Conservation (phyloP, 2,888 invertebrate species). For the Anodontia alba region DNA sequence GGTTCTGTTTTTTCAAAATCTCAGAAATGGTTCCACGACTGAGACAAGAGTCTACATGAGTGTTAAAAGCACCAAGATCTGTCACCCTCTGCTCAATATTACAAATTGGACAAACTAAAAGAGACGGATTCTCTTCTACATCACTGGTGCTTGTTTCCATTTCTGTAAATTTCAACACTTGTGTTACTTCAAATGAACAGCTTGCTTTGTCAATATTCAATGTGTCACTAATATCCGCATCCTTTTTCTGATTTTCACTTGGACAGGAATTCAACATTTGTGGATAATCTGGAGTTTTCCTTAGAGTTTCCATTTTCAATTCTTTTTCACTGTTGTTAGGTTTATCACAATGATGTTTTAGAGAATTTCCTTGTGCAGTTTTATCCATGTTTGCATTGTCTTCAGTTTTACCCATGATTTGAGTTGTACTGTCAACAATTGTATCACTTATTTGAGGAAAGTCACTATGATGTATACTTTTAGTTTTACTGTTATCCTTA, state of each 20-base stretch:
- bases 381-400: too few species aligned
- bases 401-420: too few species aligned
- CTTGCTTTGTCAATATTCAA: not conserved
- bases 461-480: not conserved
- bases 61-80: constrained; percentile 73
- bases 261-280: too few species aligned
- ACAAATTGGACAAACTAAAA: constrained; percentile 78
- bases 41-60: constrained; percentile 81
- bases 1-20: constrained; percentile 71
- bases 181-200: not conserved
- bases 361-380: too few species aligned
- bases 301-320: too few species aligned
- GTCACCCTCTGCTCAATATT: constrained; percentile 67
- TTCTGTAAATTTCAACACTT: too few species aligned
- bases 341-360: too few species aligned
- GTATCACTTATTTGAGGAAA: not conserved
- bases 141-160: not conserved
- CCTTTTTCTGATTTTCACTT: too few species aligned
- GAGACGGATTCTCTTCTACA: not conserved
- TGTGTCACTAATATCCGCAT: too few species aligned
- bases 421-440: not conserved
- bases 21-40: constrained; percentile 74
- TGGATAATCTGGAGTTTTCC: too few species aligned
- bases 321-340: too few species aligned
- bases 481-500: not conserved